Base-by-base conservation (phyloP, 2,797 vertebrate genomes). In the Hylomyscus alleni region DNA sequence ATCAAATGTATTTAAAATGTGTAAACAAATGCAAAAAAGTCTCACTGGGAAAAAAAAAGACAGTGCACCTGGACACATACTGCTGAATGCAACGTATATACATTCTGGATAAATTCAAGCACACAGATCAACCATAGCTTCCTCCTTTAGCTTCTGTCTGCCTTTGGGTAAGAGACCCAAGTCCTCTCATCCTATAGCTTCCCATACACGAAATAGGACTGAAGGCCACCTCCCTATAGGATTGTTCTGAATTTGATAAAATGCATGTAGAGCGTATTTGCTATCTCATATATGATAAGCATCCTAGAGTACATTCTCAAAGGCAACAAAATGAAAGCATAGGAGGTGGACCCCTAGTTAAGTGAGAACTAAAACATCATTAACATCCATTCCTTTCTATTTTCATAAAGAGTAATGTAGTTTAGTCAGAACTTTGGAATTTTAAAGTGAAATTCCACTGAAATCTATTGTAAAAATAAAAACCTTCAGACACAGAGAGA, bases 331-430 rank as follows among this genome's bases (percentile, higher is more conserved):
- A 73, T 62, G 40, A 62, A 60, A 93, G 56, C 40, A 67, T 10
- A 76, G 47, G 56, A 3, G 73, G 37, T 84, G 10, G 15, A 31
- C 86, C n/a, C 92, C 19, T 24, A 14, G 26, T 72, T 95, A 81
- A 73, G 60, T 8, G 88, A 50, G 84, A 52, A 67, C 76, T 73
- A 52, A 54, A 60, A 50, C 91, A 84, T 37, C 60, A 81, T 7
- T 60, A 62, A 89, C 13, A 67, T 34, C 84, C 22, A 8, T 83
- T 75, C n/a, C 65, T 81, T 92, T 81, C 78, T 87, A 82, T 73
- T 69, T 31, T 65, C 50, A 86, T 52, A 96, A 92, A 52, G 83
- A 94, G 44, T 95, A 95, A 77, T 73, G 37, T 65, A 11, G 93
- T 82, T 93, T 92, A 85, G 78, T 96, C 34, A 65, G 44, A 37